Conservation (phyloP, 2,113 vertebrate species). For the Anas platyrhynchos region DNA sequence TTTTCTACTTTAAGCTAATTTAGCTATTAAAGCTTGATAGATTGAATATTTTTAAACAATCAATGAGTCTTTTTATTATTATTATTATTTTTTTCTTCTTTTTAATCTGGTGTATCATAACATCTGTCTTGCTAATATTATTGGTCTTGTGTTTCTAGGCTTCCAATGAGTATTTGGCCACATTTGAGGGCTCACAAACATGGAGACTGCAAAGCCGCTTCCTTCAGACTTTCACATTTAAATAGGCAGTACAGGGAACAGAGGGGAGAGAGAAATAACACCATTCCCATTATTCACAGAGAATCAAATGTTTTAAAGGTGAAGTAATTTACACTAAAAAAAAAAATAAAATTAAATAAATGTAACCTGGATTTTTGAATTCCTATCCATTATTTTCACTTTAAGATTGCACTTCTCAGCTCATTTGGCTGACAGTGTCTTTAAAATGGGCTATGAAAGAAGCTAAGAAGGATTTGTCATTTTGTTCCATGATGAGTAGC, state of each 20-base stretch:
- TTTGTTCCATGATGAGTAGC: background rate
- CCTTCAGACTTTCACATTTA: background rate
- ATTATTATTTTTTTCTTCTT: background rate
- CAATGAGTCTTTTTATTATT: no score
- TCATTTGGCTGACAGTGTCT: background rate
- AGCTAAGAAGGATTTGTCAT: background rate
- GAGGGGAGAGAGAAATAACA: background rate
- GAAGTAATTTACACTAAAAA: background rate
- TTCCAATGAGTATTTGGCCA: background rate
- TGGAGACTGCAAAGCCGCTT: background rate
- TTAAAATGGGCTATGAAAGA: background rate
- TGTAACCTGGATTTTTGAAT: background rate
- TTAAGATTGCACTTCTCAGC: background rate
- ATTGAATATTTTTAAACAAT: background rate
- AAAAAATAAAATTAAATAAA: background rate
- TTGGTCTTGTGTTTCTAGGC: rapidly evolving
- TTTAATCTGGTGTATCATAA: background rate
- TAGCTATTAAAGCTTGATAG: background rate
- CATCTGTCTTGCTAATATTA: background rate
- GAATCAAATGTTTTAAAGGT: background rate
- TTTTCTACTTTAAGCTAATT: background rate
- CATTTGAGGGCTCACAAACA: background rate
- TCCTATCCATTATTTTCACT: background rate
- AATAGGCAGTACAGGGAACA: background rate
- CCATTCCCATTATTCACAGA: background rate